A percentile compares a stretch with the other conserved stretches of the same genome.
Evolutionary conservation across 2,888 invertebrate genomes (phyloP).

Genomic region (Euproctis similis): DNA sequence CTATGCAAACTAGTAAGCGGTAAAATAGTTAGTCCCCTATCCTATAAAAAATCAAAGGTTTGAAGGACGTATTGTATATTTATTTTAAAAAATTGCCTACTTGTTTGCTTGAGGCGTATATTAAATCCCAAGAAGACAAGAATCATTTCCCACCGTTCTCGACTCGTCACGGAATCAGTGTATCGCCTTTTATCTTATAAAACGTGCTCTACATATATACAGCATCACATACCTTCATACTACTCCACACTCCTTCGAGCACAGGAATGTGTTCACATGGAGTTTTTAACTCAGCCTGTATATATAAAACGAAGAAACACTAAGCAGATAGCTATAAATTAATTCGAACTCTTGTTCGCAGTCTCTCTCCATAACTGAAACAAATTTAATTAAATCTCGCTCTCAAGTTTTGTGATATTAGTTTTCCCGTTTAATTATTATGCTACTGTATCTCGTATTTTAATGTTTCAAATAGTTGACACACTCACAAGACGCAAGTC

Average conservation of each 20-base stretch:
- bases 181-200: slow-evolving; percentile 73
- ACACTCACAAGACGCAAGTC: too few species aligned
- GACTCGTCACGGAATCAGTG: slow-evolving; percentile 73
- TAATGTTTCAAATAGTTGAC: slow-evolving; percentile 15
- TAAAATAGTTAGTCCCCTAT: too few species aligned
- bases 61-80: too few species aligned
- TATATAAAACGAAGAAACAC: slow-evolving; percentile 47
- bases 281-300: slow-evolving; percentile 32
- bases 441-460: slow-evolving; percentile 19
- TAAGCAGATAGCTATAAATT: slow-evolving; percentile 48
- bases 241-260: too few species aligned
- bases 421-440: slow-evolving; percentile 38
- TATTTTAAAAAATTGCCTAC: slow-evolving; percentile 32
- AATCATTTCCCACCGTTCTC: slow-evolving; percentile 69
- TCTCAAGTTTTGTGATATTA: slow-evolving; percentile 39
- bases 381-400: slow-evolving; percentile 51
- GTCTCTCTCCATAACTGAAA: slow-evolving; percentile 44
- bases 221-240: too few species aligned
- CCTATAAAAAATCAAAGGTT: too few species aligned
- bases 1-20: too few species aligned
- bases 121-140: slow-evolving; percentile 65
- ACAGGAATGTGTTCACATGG: slow-evolving; percentile 23
- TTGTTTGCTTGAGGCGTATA: slow-evolving; percentile 60
- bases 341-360: slow-evolving; percentile 56
- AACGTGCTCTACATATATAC: slow-evolving; percentile 64